Evolutionary conservation across 2,113 vertebrate species (phyloP).

Genomic region (Gavialis gangeticus): DNA sequence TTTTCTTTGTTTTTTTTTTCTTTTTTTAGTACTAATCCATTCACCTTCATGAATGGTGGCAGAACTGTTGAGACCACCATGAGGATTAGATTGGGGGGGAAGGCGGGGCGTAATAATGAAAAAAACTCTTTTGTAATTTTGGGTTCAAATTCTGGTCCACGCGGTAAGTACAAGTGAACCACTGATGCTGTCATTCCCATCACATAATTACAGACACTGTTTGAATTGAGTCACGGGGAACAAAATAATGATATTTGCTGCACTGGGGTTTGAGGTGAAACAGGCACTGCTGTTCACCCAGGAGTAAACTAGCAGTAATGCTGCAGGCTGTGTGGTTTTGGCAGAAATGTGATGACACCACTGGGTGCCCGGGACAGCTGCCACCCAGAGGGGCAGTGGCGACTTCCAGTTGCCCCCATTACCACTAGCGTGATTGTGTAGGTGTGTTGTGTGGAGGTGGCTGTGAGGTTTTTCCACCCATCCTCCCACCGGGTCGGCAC

Average conservation of each 20-base stretch:
- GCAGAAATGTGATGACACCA: too few relatives aligned
- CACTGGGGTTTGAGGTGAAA: neutral
- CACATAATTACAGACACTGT: neutral
- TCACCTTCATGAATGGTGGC: neutral
- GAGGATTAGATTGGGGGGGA: neutral
- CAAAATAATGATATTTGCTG: neutral
- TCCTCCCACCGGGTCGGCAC: too few relatives aligned
- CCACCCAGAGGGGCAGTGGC: too few relatives aligned
- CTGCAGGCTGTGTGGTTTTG: neutral
- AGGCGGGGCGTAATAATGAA: neutral
- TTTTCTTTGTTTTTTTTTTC: neutral
- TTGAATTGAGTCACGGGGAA: neutral
- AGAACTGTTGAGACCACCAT: neutral
- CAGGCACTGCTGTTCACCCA: neutral
- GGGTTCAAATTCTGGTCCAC: neutral
- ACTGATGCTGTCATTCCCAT: neutral
- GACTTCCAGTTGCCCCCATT: too few relatives aligned
- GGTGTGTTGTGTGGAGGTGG: too few relatives aligned
- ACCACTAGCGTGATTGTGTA: too few relatives aligned
- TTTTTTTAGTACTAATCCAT: constrained; percentile 4
- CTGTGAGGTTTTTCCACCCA: too few relatives aligned
- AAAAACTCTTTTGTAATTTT: neutral
- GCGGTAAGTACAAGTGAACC: neutral
- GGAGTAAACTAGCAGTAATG: neutral
- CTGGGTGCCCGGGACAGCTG: too few relatives aligned